Percentiles rank a stretch among this genome's conserved stretches.
Conservation (phyloP, 2,888 invertebrate genomes). For the Eledone cirrhosa region DNA sequence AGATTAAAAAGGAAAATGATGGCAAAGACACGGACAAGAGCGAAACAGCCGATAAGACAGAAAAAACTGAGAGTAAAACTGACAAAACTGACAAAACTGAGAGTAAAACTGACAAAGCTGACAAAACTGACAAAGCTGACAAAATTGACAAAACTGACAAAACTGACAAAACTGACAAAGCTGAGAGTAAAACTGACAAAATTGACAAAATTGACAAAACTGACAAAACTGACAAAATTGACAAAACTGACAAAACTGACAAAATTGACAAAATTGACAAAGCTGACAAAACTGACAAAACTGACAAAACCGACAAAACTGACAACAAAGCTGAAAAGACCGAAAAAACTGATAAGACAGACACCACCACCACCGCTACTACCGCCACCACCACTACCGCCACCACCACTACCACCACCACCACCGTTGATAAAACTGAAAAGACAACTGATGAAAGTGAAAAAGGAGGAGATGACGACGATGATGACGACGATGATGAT, state of each 20-base stretch:
- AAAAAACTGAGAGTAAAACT: slow-evolving; percentile 34
- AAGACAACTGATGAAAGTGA: background rate
- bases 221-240: too few relatives aligned
- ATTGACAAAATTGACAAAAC: too few relatives aligned
- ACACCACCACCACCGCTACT: too few relatives aligned
- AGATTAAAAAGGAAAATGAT: slow-evolving; percentile 42
- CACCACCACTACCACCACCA: background rate
- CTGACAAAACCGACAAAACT: background rate
- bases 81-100: slow-evolving; percentile 38
- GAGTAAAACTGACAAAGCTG: slow-evolving; percentile 10
- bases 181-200: too few relatives aligned
- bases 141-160: background rate
- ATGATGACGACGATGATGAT: background rate
- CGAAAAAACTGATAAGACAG: too few relatives aligned
- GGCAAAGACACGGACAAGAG: slow-evolving; percentile 16
- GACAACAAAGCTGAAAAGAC: slow-evolving; percentile 43
- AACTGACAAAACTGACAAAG: too few relatives aligned
- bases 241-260: background rate
- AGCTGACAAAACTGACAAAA: slow-evolving; percentile 28
- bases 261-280: slow-evolving; percentile 31
- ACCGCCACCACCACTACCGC: too few relatives aligned
- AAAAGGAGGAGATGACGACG: slow-evolving; percentile 37
- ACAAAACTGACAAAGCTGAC: slow-evolving; percentile 19
- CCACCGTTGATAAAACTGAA: background rate
- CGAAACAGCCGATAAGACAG: background rate